A percentile compares a stretch with the other conserved stretches of the same genome.
Conservation (phyloP, 2,113 vertebrate species). For the Rhea pennata region DNA sequence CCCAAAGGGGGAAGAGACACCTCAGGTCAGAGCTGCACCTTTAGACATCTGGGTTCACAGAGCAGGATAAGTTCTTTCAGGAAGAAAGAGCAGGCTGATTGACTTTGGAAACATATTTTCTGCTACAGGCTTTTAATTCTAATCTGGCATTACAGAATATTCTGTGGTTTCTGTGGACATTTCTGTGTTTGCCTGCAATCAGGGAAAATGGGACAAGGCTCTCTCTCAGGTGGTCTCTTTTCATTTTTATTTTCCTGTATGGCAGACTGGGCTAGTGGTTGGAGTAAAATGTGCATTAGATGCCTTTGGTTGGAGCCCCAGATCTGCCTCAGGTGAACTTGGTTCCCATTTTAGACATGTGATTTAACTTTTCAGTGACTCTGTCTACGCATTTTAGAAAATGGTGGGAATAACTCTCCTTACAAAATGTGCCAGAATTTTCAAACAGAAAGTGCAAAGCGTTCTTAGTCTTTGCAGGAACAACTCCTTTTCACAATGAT, state of each 20-base stretch:
- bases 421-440: background rate
- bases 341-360: constrained; percentile 33
- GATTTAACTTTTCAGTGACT: constrained; percentile 48
- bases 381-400: background rate
- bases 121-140: background rate
- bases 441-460: background rate
- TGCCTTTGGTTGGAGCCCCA: constrained; percentile 14
- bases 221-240: background rate
- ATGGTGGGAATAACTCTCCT: background rate
- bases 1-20: background rate
- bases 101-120: background rate
- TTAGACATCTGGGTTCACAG: background rate
- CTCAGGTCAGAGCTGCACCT: background rate
- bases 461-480: background rate
- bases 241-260: background rate
- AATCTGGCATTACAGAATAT: background rate
- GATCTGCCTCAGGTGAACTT: constrained; percentile 40
- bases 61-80: background rate
- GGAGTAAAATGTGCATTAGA: background rate
- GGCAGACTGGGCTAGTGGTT: background rate
- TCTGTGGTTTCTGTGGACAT: background rate
- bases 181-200: background rate
- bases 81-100: background rate
- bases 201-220: background rate
- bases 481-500: background rate